Evolutionary conservation across 2,797 vertebrate species (phyloP), one percentile per base, ranked within the genome.

Genomic region (Gambelia wislizenii): DNA sequence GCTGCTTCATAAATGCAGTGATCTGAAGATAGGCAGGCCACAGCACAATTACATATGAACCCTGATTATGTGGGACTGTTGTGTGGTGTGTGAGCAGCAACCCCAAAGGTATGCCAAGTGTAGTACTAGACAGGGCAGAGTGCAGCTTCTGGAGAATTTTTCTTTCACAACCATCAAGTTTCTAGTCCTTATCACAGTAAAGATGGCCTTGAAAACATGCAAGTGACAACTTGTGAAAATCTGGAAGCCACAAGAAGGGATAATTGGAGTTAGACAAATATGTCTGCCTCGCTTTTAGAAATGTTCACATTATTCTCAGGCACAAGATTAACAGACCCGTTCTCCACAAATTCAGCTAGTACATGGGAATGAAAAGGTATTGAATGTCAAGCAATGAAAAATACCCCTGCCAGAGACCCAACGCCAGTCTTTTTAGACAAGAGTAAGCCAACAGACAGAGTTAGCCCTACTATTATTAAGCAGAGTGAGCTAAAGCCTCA

Each of bases 1-100:
- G 97, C 95, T 92, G 96, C 96, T 95, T 93, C 94, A 95, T 95
- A 95, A 89, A 90, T 91, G 95, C 87, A 96, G 96, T 95, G 95
- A 96, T 96, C 94, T 95, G 92, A 80, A 47, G n/a, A 39, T 3
- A 81, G 33, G 42, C n/a, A 6, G 49, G 18, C 6, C 10, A 36
- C 36, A 2, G 10, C 30, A 2, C 3, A 16, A n/a, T 67, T 4
- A 27, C 64, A 67, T 27, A 67, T n/a, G n/a, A n/a, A n/a, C n/a
- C n/a, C n/a, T n/a, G n/a, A n/a, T n/a, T n/a, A n/a, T n/a, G n/a
- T n/a, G 4, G 27, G 7, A 6, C 22, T 67, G 33, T 49, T 49
- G 27, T 27, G 30, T n/a, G 18, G 44, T 9, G 52, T 9, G 52
- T 1, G 7, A 16, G 13, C 49, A 36, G 49, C 77, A 54, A 6